Conservation (phyloP, 1,140 invertebrate species). For the Temnothorax longispinosus region DNA sequence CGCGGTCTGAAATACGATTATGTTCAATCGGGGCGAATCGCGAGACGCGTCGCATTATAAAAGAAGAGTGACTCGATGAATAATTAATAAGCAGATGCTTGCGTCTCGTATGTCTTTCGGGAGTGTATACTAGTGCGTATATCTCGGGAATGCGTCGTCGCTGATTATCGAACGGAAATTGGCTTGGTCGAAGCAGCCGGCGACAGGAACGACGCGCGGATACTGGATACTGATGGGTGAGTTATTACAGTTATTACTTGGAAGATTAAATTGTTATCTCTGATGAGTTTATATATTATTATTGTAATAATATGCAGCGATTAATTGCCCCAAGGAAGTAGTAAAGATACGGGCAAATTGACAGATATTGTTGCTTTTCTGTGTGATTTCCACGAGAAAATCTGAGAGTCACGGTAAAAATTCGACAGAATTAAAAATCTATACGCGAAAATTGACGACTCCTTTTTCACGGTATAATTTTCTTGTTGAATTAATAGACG, state of each 20-base stretch:
- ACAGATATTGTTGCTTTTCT: neutral
- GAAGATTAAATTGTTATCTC: neutral
- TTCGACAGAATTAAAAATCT: neutral
- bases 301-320: neutral
- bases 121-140: neutral
- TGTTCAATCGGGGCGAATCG: neutral
- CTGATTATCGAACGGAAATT: neutral
- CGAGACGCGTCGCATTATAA: neutral
- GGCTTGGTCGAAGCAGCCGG: neutral
- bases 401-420: neutral
- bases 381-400: neutral
- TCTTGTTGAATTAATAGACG: neutral
- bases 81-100: conserved; percentile 31
- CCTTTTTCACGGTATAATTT: neutral
- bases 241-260: neutral
- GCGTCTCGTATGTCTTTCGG: neutral
- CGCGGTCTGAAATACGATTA: neutral
- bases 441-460: neutral
- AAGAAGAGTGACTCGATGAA: neutral
- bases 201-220: neutral
- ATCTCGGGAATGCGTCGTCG: neutral
- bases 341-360: neutral
- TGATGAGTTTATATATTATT: neutral
- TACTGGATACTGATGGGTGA: neutral
- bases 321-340: neutral